A percentile compares a stretch with the other conserved stretches of the same genome.
These are phyloP conservation scores for Amphipoea oculea DNA, from an alignment of 2,888 invertebrate species.

Conservation along the genomic window DNA sequence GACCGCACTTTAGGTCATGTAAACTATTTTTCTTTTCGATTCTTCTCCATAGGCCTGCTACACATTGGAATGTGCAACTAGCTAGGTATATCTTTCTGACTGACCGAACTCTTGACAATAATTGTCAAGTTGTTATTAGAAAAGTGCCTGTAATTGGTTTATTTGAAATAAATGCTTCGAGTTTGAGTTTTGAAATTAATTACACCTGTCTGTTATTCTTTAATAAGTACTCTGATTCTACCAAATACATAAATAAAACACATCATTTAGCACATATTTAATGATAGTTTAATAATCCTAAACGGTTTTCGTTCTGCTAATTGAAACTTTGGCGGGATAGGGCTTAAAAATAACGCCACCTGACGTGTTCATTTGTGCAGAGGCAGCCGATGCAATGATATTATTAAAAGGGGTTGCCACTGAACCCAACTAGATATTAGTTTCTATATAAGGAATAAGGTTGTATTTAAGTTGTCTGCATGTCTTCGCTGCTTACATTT, in stretches of 20 bases:
- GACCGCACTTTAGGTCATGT: too few species aligned
- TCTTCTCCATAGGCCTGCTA: too few species aligned
- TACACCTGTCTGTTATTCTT: background rate
- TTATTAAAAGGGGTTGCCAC: conserved; percentile 31
- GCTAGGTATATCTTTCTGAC: too few species aligned
- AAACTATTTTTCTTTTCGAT: too few species aligned
- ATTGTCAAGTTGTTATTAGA: too few species aligned
- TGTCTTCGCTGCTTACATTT: background rate
- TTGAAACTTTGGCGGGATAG: conserved; percentile 38
- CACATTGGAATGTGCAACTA: too few species aligned
- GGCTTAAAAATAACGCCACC: conserved; percentile 56
- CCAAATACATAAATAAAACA: conserved; percentile 19
- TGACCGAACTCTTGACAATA: too few species aligned
- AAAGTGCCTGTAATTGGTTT: background rate
- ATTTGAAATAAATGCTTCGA: background rate
- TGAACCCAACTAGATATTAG: conserved; percentile 3
- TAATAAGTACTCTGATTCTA: background rate
- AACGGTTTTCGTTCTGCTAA: conserved; percentile 52
- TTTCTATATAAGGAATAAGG: background rate
- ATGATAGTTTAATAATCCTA: conserved; percentile 46
- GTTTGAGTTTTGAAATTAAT: background rate
- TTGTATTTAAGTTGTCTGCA: background rate
- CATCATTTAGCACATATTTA: conserved; percentile 10
- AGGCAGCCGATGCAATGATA: conserved; percentile 52
- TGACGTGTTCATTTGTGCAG: conserved; percentile 60